Conservation (phyloP, 2,113 vertebrate species). For the Oceanodroma tethys region DNA sequence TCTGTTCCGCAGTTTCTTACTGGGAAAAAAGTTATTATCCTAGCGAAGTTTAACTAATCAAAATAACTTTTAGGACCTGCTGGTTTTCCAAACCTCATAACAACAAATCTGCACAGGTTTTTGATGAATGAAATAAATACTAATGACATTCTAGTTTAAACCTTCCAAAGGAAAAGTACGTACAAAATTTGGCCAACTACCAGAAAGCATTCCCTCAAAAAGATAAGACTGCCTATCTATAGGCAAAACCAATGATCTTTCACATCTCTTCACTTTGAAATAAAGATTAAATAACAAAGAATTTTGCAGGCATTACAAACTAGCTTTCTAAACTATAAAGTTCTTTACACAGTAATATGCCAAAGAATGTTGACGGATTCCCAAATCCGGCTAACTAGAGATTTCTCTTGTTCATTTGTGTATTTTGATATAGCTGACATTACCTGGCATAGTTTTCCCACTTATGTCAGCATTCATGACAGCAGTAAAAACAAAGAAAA, state of each 20-base stretch:
- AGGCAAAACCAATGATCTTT: not conserved
- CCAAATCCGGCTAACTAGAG: not conserved
- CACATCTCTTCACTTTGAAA: not conserved
- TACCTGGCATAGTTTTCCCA: constrained; percentile 77
- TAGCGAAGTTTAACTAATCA: not conserved
- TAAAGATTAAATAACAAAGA: not conserved
- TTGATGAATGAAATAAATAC: not conserved
- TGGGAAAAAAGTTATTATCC: not conserved
- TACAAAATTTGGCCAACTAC: not conserved
- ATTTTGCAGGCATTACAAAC: not conserved
- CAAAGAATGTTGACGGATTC: not conserved
- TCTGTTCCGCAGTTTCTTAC: not conserved
- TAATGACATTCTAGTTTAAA: not conserved
- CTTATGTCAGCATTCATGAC: constrained; percentile 78
- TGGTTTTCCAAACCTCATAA: not conserved
- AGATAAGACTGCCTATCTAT: not conserved
- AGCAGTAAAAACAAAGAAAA: constrained; percentile 79
- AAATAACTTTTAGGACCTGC: not conserved
- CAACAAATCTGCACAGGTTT: not conserved
- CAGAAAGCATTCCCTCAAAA: not conserved
- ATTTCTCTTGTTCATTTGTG: not conserved
- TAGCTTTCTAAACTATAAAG: not conserved
- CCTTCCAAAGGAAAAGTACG: not conserved
- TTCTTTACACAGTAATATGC: not conserved
- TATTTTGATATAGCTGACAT: constrained; percentile 71